Evolutionary conservation across 2,888 invertebrate species (phyloP).

Genomic region (Graphium colonna): DNA sequence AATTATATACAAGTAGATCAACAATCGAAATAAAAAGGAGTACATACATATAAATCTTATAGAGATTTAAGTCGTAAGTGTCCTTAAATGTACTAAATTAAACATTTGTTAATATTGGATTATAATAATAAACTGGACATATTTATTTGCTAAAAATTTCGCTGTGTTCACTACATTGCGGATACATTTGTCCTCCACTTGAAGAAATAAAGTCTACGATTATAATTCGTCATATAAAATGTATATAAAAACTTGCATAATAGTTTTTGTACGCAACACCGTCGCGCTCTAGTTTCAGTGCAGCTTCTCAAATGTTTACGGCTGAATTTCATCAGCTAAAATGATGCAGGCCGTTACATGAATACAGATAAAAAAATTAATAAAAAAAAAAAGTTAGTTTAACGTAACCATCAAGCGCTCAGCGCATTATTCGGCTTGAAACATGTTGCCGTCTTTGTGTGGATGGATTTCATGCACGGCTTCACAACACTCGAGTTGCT

Average conservation of each 20-base stretch:
- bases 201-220: no score
- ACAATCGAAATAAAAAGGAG: no score
- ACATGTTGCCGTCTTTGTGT: constrained; percentile 3
- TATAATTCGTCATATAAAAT: not conserved
- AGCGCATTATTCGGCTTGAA: not conserved
- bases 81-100: no score
- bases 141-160: no score
- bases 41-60: no score
- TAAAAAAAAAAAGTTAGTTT: constrained; percentile 1
- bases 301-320: constrained; percentile 13
- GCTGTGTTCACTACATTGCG: no score
- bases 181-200: no score
- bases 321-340: constrained; percentile 22
- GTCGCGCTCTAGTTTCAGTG: constrained; percentile 18
- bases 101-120: no score
- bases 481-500: not conserved
- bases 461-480: constrained; percentile 8
- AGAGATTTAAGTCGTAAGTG: no score
- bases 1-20: no score
- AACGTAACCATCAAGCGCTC: constrained; percentile 15
- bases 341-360: constrained; percentile 14
- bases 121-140: no score
- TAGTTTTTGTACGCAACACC: constrained; percentile 13
- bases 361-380: constrained; percentile 14
- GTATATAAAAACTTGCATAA: constrained; percentile 15